Conservation (phyloP, 2,888 invertebrate genomes). For the Drosophila siamana region DNA sequence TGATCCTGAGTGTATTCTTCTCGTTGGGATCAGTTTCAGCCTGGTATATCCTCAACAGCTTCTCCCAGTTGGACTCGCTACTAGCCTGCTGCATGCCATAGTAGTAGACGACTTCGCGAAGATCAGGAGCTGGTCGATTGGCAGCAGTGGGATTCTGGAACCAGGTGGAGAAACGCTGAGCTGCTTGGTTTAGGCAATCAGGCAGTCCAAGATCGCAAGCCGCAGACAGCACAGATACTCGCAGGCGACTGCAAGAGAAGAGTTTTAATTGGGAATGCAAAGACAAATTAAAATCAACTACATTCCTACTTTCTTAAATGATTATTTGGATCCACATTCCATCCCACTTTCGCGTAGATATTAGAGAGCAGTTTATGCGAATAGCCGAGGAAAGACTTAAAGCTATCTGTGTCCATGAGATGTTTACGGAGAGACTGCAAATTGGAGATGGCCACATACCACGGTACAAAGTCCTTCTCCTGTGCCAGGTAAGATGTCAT, state of each 20-base stretch:
- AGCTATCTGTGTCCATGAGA: slow-evolving; percentile 87
- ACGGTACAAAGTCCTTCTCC: slow-evolving; percentile 90
- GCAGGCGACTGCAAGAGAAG: slow-evolving; percentile 87
- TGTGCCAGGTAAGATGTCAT: slow-evolving; percentile 89
- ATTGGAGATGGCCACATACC: slow-evolving; percentile 88
- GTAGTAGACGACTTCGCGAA: slow-evolving; percentile 88
- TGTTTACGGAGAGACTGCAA: slow-evolving; percentile 86
- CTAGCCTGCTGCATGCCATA: slow-evolving; percentile 89
- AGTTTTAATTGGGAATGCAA: background rate
- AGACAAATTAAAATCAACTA: background rate
- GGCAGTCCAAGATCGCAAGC: slow-evolving; percentile 88
- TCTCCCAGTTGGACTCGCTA: slow-evolving; percentile 89
- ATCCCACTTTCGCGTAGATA: slow-evolving; percentile 88
- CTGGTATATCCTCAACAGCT: slow-evolving; percentile 89
- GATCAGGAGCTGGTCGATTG: slow-evolving; percentile 87
- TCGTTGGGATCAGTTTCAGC: slow-evolving; percentile 92
- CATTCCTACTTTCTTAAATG: slow-evolving; percentile 76
- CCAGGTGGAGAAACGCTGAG: slow-evolving; percentile 87
- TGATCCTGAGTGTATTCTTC: slow-evolving; percentile 89
- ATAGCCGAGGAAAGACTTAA: slow-evolving; percentile 87
- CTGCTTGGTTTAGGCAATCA: slow-evolving; percentile 88
- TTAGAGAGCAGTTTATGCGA: too few relatives aligned
- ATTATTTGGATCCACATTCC: slow-evolving; percentile 87
- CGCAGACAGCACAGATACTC: slow-evolving; percentile 87
- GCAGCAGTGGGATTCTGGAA: slow-evolving; percentile 84